These are phyloP conservation scores for Rhimphoctona megacephalus DNA, from an alignment of 2,888 invertebrate species.

Conservation along the genomic window DNA sequence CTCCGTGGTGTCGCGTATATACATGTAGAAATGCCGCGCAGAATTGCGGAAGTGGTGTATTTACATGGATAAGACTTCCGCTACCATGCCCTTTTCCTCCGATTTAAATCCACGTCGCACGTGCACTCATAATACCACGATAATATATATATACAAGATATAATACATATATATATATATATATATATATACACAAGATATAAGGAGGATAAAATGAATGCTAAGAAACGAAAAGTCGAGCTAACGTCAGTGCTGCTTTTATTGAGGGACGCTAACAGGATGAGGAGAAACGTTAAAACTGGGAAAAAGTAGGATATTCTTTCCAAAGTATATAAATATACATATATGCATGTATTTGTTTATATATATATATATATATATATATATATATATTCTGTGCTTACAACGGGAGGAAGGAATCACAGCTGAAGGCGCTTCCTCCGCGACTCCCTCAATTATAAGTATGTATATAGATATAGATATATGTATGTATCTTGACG, in stretches of 20 bases:
- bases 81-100: constrained; percentile 36
- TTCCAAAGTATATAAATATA: constrained; percentile 27
- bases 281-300: constrained; percentile 75
- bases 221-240: constrained; percentile 44
- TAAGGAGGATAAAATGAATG: constrained; percentile 32
- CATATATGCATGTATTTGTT: constrained; percentile 13
- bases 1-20: background rate
- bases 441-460: constrained; percentile 67
- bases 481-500: background rate
- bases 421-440: constrained; percentile 76
- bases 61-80: constrained; percentile 70
- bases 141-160: background rate
- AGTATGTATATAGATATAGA: constrained; percentile 2
- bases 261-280: constrained; percentile 71
- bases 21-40: constrained; percentile 2
- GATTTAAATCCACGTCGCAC: constrained; percentile 63
- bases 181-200: constrained; percentile 17
- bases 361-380: too few species aligned
- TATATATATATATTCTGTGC: constrained; percentile 54
- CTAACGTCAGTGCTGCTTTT: constrained; percentile 40
- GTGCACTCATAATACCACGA: constrained; percentile 59
- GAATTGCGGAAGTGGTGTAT: constrained; percentile 70
- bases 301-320: constrained; percentile 65
- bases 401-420: constrained; percentile 74
- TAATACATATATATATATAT: background rate